Percentiles rank a stretch among this genome's conserved stretches.
Evolutionary conservation across 2,113 vertebrate genomes (phyloP).

Genomic region (Silurus asotus): DNA sequence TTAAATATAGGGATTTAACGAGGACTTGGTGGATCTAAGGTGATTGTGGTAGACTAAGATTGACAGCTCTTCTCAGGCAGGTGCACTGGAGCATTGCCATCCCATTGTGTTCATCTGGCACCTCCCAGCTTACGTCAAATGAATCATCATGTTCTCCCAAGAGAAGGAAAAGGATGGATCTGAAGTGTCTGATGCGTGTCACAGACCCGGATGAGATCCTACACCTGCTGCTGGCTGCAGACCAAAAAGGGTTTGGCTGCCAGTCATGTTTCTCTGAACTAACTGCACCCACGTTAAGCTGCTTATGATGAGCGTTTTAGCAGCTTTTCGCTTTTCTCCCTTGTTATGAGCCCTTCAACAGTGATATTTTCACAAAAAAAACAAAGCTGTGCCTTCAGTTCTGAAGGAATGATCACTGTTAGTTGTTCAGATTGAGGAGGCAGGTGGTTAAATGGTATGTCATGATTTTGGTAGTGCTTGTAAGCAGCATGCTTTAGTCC

Average conservation of each 20-base stretch:
- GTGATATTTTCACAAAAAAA: background rate
- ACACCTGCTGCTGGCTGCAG: conserved; percentile 27
- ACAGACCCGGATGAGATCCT: conserved; percentile 38
- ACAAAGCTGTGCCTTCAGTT: conserved; percentile 17
- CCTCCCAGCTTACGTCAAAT: conserved; percentile 25
- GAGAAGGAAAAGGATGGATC: conserved; percentile 7
- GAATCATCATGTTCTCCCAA: conserved; percentile 35
- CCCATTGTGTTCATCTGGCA: conserved; percentile 27
- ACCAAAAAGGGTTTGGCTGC: conserved; percentile 11
- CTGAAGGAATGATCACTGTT: background rate
- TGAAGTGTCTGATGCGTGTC: conserved; percentile 32
- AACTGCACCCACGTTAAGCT: conserved; percentile 8
- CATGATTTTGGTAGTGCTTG: background rate
- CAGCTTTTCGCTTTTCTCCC: background rate
- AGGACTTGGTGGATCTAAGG: background rate
- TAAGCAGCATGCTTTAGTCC: background rate
- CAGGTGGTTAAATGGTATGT: conserved; percentile 7
- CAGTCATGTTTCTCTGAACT: conserved; percentile 14
- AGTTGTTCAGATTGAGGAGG: background rate
- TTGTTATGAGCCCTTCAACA: background rate
- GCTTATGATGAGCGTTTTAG: conserved; percentile 9
- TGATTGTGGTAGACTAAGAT: background rate
- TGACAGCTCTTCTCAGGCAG: conserved; percentile 43
- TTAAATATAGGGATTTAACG: conserved; percentile 5
- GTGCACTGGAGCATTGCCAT: conserved; percentile 41